Percentiles rank a stretch among this genome's conserved stretches.
These are phyloP conservation scores for Nannospalax galili DNA, from an alignment of 2,113 vertebrate species.

Conservation along the genomic window DNA sequence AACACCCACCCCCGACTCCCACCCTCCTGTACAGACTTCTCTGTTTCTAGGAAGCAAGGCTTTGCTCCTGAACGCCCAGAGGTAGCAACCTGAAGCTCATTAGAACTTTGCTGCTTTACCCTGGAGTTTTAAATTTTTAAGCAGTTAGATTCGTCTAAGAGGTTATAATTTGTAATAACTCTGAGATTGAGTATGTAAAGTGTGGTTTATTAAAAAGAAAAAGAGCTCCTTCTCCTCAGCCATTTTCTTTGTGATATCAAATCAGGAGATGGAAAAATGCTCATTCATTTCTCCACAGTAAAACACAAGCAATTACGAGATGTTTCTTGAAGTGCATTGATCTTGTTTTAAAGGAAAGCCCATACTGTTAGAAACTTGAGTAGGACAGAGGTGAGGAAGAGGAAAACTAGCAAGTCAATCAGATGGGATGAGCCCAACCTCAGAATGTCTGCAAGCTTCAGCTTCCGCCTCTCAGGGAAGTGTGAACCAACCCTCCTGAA, in stretches of 20 bases:
- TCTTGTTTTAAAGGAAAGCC: slow-evolving; percentile 72
- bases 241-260: slow-evolving; percentile 77
- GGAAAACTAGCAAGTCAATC: neutral
- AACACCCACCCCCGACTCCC: neutral
- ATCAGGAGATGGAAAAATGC: slow-evolving; percentile 76
- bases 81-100: slow-evolving; percentile 86
- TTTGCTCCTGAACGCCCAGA: slow-evolving; percentile 74
- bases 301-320: slow-evolving; percentile 82
- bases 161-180: slow-evolving; percentile 88
- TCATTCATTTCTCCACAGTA: slow-evolving; percentile 83
- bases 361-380: neutral
- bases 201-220: slow-evolving; percentile 76
- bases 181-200: slow-evolving; percentile 82
- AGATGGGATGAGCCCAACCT: fast-evolving
- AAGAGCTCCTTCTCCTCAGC: slow-evolving; percentile 79
- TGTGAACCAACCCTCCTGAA: neutral
- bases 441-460: too few relatives aligned
- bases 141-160: slow-evolving; percentile 85
- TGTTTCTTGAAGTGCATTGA: slow-evolving; percentile 81
- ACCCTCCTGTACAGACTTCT: neutral
- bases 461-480: neutral
- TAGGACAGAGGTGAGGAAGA: neutral
- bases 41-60: slow-evolving; percentile 76
- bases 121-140: slow-evolving; percentile 90
- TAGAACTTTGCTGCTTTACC: slow-evolving; percentile 82